Base-by-base conservation (phyloP, 2,113 vertebrate genomes). In the Peromyscus leucopus region DNA sequence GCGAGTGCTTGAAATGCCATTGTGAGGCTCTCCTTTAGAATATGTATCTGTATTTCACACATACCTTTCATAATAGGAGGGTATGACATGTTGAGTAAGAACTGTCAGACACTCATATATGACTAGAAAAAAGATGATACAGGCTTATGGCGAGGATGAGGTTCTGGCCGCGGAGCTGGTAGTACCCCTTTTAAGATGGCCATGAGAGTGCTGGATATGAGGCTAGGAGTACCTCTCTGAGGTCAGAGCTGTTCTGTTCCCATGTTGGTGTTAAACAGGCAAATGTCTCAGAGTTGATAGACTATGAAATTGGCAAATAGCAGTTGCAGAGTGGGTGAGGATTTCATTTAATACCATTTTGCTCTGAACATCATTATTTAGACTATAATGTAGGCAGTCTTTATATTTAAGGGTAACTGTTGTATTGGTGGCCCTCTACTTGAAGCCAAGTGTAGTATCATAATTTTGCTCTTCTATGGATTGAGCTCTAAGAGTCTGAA, bases 261-360 rank as follows among this genome's bases (percentile, higher is more conserved):
- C 57, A 51, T 88, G 51, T 24, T 65, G 71, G 75, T 36, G 42
- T 87, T 36, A 67, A 26, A 33, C 11, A 91, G 91, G 63, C 82
- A 96, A 72, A 48, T 96, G 90, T 85, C 57, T 19, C 7, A 15
- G 65, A 88, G 69, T 31, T 96, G 84, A 91, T 33, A 11, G 48
- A 93, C 55, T 90, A 4, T 33, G 33, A 95, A 89, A 72, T 74
- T 96, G 63, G 36, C 65, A 90, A 65, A 93, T 0, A 96, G 61
- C 92, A 63, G 13, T 31, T 96, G 83, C 46, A 72, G 48, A 72
- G 39, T 84, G 63, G 55, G 61, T 63, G 42, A 75, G 69, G 74
- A 28, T 94, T 89, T 71, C 69, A 85, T 74, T 94, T 74, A 51
- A 61, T 74, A 61, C 84, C 39, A 31, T 83, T 94, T 96, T 87